These are phyloP conservation scores for Kuschelorhynchus macadamiae DNA, from an alignment of 2,888 invertebrate species.

Conservation along the genomic window DNA sequence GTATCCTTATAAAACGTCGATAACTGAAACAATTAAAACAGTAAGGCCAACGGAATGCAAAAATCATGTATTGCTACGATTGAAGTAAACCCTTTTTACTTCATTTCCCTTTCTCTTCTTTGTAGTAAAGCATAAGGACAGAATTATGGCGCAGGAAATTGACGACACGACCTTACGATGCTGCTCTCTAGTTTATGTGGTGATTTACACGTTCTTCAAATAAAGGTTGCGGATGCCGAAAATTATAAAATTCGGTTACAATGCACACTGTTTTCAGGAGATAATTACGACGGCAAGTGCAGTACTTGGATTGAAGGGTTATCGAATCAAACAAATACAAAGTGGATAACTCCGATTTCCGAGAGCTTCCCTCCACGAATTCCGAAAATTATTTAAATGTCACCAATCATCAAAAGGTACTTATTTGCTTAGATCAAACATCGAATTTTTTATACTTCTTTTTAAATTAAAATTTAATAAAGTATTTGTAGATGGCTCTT, in stretches of 20 bases:
- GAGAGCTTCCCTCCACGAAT: not conserved
- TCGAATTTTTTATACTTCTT: too few relatives aligned
- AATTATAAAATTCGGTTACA: slow-evolving; percentile 1
- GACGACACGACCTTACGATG: not conserved
- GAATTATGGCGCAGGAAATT: not conserved
- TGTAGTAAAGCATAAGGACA: not conserved
- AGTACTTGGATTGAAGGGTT: not conserved
- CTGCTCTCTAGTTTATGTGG: slow-evolving; percentile 4
- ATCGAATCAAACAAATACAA: not conserved
- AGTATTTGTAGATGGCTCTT: too few relatives aligned
- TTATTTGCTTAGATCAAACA: not conserved
- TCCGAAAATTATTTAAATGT: slow-evolving; percentile 4
- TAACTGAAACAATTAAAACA: too few relatives aligned
- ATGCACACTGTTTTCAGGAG: not conserved
- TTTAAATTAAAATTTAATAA: too few relatives aligned
- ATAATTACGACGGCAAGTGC: slow-evolving; percentile 1
- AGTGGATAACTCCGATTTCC: slow-evolving; percentile 3
- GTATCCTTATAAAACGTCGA: too few relatives aligned
- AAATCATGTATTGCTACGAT: too few relatives aligned
- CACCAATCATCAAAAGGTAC: not conserved
- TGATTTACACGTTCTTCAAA: not conserved
- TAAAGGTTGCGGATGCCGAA: not conserved
- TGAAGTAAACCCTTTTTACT: too few relatives aligned
- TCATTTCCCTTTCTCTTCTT: not conserved
- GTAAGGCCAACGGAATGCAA: too few relatives aligned